Percentiles rank a stretch among this genome's conserved stretches.
Evolutionary conservation across 2,888 invertebrate genomes (phyloP).

Genomic region (Hecatera dysodea): DNA sequence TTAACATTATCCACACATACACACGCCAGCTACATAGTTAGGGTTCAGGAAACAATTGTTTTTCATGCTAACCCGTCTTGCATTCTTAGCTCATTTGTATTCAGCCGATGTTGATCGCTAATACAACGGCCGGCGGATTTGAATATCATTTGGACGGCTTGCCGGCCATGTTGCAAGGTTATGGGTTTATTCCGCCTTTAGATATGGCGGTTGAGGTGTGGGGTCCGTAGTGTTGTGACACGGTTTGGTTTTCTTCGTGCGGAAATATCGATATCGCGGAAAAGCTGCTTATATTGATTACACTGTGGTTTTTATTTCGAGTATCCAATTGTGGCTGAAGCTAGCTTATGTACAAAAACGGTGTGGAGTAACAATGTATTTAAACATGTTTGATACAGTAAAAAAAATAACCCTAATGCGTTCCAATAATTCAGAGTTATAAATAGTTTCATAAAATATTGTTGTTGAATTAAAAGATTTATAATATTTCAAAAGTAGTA

Average conservation of each 20-base stretch:
- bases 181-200: conserved; percentile 37
- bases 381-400: background rate
- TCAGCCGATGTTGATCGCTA: conserved; percentile 74
- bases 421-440: background rate
- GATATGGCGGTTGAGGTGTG: conserved; percentile 5
- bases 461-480: background rate
- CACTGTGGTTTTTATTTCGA: background rate
- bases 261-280: background rate
- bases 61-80: conserved; percentile 72
- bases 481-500: background rate
- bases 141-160: conserved; percentile 62
- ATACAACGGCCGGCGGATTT: conserved; percentile 73
- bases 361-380: background rate
- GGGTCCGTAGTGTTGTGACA: conserved; percentile 24
- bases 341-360: background rate
- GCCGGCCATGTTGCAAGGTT: conserved; percentile 51
- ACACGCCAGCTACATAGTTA: conserved; percentile 74
- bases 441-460: background rate
- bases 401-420: background rate
- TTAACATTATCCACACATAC: conserved; percentile 32
- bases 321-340: background rate
- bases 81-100: conserved; percentile 74
- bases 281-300: background rate
- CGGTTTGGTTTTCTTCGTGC: background rate
- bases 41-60: conserved; percentile 77